Evolutionary conservation across 2,797 vertebrate genomes (phyloP).

Genomic region (Orientallactaga sibirica): DNA sequence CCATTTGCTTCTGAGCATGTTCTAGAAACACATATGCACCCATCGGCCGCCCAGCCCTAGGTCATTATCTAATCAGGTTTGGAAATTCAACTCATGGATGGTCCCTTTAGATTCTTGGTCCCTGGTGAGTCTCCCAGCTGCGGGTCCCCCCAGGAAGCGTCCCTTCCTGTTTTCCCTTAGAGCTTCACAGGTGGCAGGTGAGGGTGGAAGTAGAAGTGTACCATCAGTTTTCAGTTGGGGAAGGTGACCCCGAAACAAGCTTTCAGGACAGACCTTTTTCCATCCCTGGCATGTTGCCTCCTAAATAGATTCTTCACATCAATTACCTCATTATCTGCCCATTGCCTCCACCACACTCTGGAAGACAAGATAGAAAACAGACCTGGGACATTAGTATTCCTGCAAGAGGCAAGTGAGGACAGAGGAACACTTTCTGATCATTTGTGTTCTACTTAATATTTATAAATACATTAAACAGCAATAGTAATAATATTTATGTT

Average conservation of each 20-base stretch:
- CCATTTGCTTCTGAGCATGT: neutral
- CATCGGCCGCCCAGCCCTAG: neutral
- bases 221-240: neutral
- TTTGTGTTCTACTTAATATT: neutral
- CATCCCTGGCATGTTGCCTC: neutral
- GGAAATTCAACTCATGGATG: neutral
- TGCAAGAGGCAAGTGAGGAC: neutral
- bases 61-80: neutral
- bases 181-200: neutral
- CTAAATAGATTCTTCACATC: slow-evolving; percentile 1
- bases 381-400: neutral
- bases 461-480: neutral
- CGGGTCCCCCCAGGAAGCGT: neutral
- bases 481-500: neutral
- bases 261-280: neutral
- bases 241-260: neutral
- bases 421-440: neutral
- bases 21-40: neutral
- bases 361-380: slow-evolving; percentile 20
- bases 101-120: neutral
- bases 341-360: neutral
- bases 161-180: neutral
- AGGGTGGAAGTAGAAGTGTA: neutral
- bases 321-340: neutral
- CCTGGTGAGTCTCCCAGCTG: neutral